Percentiles rank a stretch among this genome's conserved stretches.
phyloP scores from a whole-genome alignment of 2,888 invertebrate species.

The Hyposoter dolosus region DNA sequence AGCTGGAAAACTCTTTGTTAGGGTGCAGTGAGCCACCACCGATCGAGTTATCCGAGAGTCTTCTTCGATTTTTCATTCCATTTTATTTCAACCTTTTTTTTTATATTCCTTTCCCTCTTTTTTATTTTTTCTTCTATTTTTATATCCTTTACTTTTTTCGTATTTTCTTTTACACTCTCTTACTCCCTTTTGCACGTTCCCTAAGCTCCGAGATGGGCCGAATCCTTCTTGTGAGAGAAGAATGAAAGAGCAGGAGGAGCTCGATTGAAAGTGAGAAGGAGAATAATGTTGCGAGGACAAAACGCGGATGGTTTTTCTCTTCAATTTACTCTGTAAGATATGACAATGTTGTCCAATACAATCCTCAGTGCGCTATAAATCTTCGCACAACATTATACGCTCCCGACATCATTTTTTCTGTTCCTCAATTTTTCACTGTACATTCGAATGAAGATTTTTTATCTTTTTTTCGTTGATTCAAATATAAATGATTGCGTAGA shows the following conservation, averaged over 20 bases:
- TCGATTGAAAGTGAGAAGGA: not conserved
- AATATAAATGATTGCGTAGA: not conserved
- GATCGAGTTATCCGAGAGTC: conserved; percentile 57
- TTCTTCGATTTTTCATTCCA: conserved; percentile 63
- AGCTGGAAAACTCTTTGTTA: conserved; percentile 58
- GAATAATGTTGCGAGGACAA: not conserved
- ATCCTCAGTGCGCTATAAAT: conserved; percentile 14
- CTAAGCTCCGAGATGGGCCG: not conserved
- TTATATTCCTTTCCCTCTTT: conserved; percentile 12
- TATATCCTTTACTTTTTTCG: conserved; percentile 25
- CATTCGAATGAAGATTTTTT: not conserved
- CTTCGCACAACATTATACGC: not conserved
- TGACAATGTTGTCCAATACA: conserved; percentile 45
- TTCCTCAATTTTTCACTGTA: not conserved
- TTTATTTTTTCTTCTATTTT: conserved; percentile 34
- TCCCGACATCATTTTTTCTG: not conserved
- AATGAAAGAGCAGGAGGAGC: conserved; percentile 15
- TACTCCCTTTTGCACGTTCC: conserved; percentile 4
- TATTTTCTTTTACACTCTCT: conserved; percentile 18
- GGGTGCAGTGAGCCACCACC: conserved; percentile 44
- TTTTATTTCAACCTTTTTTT: conserved; percentile 20
- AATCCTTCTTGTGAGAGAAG: not conserved
- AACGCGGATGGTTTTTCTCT: not conserved
- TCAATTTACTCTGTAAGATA: conserved; percentile 43
- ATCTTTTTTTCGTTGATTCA: not conserved